Evolutionary conservation across 2,888 invertebrate genomes (phyloP).

Genomic region (Orchestes rusci): DNA sequence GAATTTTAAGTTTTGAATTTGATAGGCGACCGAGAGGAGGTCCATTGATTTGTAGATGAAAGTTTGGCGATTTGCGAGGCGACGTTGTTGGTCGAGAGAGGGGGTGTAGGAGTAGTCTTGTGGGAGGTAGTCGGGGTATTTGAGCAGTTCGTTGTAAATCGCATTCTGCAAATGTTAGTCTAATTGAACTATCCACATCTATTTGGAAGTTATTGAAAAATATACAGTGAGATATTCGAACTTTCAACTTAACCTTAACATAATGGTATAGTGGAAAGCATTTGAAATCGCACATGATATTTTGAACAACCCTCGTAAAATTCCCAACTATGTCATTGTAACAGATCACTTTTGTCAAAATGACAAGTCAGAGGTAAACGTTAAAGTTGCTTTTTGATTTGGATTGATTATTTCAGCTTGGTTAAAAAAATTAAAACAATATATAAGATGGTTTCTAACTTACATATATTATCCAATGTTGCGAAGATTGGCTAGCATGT

Average conservation of each 20-base stretch:
- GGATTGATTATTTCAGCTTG: too few relatives aligned
- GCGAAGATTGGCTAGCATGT: too few relatives aligned
- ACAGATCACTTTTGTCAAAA: too few relatives aligned
- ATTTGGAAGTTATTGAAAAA: background rate
- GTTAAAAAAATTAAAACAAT: too few relatives aligned
- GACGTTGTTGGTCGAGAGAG: conserved; percentile 43
- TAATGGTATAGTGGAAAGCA: too few relatives aligned
- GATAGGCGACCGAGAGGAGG: conserved; percentile 51
- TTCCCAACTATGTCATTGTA: too few relatives aligned
- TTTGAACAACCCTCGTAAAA: too few relatives aligned
- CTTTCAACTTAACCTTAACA: background rate
- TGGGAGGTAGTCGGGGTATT: conserved; percentile 31
- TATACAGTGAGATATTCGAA: background rate
- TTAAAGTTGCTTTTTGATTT: too few relatives aligned
- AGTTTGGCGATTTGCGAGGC: conserved; percentile 51
- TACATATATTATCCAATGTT: too few relatives aligned
- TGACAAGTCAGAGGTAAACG: too few relatives aligned
- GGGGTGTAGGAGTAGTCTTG: conserved; percentile 6
- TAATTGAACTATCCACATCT: background rate
- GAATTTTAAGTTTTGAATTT: conserved; percentile 45
- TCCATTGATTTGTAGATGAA: conserved; percentile 60
- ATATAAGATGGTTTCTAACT: too few relatives aligned
- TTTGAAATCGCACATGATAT: too few relatives aligned
- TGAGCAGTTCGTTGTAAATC: conserved; percentile 31
- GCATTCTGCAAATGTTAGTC: conserved; percentile 31